Conservation (phyloP, 1,140 invertebrate genomes). For the Oppia nitens region DNA sequence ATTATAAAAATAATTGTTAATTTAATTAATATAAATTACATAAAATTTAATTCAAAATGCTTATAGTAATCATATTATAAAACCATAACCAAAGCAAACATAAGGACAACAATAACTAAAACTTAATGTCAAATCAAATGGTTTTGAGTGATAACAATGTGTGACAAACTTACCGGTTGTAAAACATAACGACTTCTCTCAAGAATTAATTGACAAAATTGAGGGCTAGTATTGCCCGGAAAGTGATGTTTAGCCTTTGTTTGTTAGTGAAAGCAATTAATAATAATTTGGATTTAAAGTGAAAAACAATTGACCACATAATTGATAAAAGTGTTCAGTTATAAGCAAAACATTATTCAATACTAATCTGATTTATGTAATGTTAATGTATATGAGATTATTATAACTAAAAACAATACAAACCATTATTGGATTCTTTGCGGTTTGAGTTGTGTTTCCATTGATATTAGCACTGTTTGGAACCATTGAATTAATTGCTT, state of each 20-base stretch:
- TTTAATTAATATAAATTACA: no score
- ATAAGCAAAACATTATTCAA: no score
- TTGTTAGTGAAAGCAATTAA: slow-evolving; percentile 14
- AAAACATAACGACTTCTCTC: slow-evolving; percentile 83
- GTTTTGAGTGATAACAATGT: slow-evolving; percentile 8
- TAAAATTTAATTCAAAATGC: no score
- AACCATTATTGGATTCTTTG: slow-evolving; percentile 70
- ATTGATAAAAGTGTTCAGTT: neutral
- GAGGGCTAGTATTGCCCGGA: slow-evolving; percentile 78
- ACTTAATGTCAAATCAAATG: slow-evolving; percentile 8
- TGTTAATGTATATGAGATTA: neutral
- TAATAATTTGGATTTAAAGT: slow-evolving; percentile 1
- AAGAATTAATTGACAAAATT: slow-evolving; percentile 80
- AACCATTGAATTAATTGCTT: slow-evolving; percentile 14
- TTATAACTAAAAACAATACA: slow-evolving; percentile 28
- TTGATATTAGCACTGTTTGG: neutral
- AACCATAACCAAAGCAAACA: slow-evolving; percentile 9
- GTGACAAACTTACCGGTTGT: slow-evolving; percentile 60
- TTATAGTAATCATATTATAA: no score
- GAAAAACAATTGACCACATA: neutral
- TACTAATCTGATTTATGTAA: no score
- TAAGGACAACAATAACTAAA: slow-evolving; percentile 8
- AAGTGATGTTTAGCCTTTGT: slow-evolving; percentile 37
- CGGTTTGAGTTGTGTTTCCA: slow-evolving; percentile 38
- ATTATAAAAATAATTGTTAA: no score